Evolutionary conservation across 2,888 invertebrate species (phyloP), one percentile per base, ranked within the genome.

Genomic region (Erannis defoliaria): DNA sequence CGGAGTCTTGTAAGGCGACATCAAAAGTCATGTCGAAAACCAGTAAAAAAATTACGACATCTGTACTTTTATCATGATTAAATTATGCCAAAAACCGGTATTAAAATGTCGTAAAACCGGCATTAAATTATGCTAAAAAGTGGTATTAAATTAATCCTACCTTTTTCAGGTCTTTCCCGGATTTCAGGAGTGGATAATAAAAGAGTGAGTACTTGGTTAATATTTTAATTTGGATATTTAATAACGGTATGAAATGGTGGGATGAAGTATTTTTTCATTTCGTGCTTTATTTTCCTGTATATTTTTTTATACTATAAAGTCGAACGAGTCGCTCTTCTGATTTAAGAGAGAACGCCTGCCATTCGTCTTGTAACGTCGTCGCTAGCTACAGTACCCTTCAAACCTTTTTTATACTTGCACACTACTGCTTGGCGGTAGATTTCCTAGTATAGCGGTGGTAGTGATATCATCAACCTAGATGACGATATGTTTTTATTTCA

Each of bases 101-200:
- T 57, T 45, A 57, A 50, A 43, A 33, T 43, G 35, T 37, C 37
- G 26, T 38, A 26, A 48, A 48, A 49, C n/a, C 55, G 43, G 59
- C 50, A 54, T 67, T 45, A 66, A 56, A 62, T 62, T 56, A 58
- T 56, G 23, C 55, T 66, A 59, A 62, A 65, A 62, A 57, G 60
- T 33, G 63, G 60, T 55, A 50, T 71, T 74, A 68, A 72, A 70
- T 66, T 64, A 51, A 49, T 50, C 48, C 62, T 57, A 45, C 43
- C 40, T 72, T 67, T 71, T 77, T 74, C 77, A 78, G 78, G 68
- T 74, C 62, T 53, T 62, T 55, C 45, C 54, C 54, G 57, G 62
- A 60, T 65, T 63, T 68, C 48, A 26, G 57, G 59, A 58, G 70
- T 65, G 64, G 37, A 55, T 37, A 68, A 46, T 46, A 70, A 76